Base-by-base conservation (phyloP, 2,888 invertebrate genomes). In the Andrena marginata region DNA sequence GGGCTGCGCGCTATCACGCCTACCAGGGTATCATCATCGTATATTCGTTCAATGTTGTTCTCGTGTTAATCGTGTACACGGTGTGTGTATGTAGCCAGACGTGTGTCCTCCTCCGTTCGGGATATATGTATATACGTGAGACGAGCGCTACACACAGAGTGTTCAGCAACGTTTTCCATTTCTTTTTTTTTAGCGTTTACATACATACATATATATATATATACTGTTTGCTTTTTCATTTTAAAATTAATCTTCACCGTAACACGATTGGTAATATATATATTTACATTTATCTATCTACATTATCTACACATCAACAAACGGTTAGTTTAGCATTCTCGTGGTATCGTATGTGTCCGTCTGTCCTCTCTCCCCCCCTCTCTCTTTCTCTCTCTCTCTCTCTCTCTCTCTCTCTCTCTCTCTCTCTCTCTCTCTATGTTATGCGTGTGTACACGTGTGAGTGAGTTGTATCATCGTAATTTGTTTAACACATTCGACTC, bases 301-400 rank as follows among this genome's bases (percentile, higher is more conserved):
- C 94, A 94, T 91, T 94, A 94, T 94, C 94, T 94, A 94, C 94
- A 94, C 94, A 94, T 93, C 92, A 92, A 94, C 92, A 93, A 94
- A 93, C 92, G 90, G 91, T 94, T 93, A 93, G 91, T 26, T 80
- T 91, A 87, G 89, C 87, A 85, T 90, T 89, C 89, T 87, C 85
- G 64, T 76, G 78, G 54, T 74, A 75, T 82, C 77, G 71, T 77
- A 72, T 85, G 23, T 80, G 54, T 71, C 67, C 70, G 63, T 70
- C 35, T 71, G 78, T 76, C 62, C 68, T 20, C 65, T 60, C 13
- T 42, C n/a, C n/a, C n/a, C n/a, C n/a, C n/a, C 42, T 42, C 42
- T 4, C 4, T 16, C 42, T 42, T 2, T 35, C 35, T 35, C 35
- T 10, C 35, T 35, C 10, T 35, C 35, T 35, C 10, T 2, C 10